Conservation (phyloP, 1,140 invertebrate species). For the Lithobius niger region DNA sequence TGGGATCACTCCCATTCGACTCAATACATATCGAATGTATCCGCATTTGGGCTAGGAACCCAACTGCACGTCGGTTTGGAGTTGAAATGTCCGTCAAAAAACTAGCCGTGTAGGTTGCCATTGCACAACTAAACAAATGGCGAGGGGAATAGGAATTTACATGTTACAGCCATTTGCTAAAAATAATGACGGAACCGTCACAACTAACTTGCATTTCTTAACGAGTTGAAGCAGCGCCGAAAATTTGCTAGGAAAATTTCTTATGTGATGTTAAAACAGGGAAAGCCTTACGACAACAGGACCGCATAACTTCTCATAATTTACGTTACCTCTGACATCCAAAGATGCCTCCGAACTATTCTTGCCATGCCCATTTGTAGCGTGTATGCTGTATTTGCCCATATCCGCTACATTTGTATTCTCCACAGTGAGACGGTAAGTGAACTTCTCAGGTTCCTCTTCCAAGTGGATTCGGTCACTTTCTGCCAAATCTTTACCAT, state of each 20-base stretch:
- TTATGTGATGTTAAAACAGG: neutral
- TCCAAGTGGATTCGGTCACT: conserved; percentile 36
- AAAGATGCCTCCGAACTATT: conserved; percentile 19
- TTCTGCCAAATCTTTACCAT: neutral
- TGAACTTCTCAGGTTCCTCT: conserved; percentile 58
- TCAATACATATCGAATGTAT: too few species aligned
- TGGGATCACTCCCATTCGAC: too few species aligned
- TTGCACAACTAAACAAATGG: too few species aligned
- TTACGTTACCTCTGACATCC: conserved; percentile 4
- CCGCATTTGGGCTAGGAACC: too few species aligned
- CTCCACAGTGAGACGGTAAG: conserved; percentile 40
- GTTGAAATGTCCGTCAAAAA: too few species aligned
- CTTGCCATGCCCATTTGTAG: conserved; percentile 40
- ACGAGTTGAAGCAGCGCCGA: too few species aligned
- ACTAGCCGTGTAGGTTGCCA: too few species aligned
- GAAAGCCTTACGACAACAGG: neutral
- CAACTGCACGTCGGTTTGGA: too few species aligned
- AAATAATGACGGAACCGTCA: too few species aligned
- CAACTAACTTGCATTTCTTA: too few species aligned
- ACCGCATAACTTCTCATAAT: neutral
- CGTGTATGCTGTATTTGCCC: conserved; percentile 40
- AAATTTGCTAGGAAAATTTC: neutral
- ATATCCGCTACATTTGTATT: conserved; percentile 29
- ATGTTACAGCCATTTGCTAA: too few species aligned
- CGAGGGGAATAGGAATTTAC: too few species aligned